Base-by-base conservation (phyloP, 2,113 vertebrate species). In the Acrocephalus arundinaceus region DNA sequence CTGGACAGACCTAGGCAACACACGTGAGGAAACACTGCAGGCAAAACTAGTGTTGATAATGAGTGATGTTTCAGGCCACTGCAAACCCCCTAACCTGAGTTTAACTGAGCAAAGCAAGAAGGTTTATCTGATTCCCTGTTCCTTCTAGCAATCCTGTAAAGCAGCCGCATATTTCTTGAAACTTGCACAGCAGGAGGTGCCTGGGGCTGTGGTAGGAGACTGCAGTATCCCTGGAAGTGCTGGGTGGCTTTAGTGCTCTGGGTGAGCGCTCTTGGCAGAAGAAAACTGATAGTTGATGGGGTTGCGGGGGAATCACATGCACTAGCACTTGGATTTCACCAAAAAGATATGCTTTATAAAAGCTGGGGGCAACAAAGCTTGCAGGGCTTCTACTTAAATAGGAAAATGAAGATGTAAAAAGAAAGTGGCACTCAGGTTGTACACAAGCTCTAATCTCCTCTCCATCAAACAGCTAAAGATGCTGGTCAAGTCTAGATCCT, bases 181-280 rank as follows among this genome's bases (percentile, higher is more conserved):
- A 46, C 13, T 43, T 1, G 0, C 0, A 0, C 13, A 30, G 48
- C 27, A 43, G 19, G 49, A n/a, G 39, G 15, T 41, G 15, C 16
- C 23, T 54, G 81, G 33, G 27, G 15, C 58, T 31, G n/a, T 9
- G 24, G 31, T 12, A 54, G 48, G 54, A 71, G 51, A 80, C 13
- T 58, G 28, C 15, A 39, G 30, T 7, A 5, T 30, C 19, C 20
- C 13, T 21, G 23, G 43, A 59, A 39, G 11, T 46, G 33, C 48
- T 74, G 43, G 15, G 35, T 70, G 30, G 23, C 15, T 76, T 65
- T 16, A 66, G n/a, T 62, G 75, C 59, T 75, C 37, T 39, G 9
- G 37, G 19, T 1, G 1, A 65, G 37, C 18, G 13, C 12, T 81
- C 24, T 63, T 94, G 41, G 21, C 18, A 45, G 54, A 31, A 83